Evolutionary conservation across 2,797 vertebrate genomes (phyloP), one percentile per base, ranked within the genome.

Genomic region (Melanotaenia boesemani): DNA sequence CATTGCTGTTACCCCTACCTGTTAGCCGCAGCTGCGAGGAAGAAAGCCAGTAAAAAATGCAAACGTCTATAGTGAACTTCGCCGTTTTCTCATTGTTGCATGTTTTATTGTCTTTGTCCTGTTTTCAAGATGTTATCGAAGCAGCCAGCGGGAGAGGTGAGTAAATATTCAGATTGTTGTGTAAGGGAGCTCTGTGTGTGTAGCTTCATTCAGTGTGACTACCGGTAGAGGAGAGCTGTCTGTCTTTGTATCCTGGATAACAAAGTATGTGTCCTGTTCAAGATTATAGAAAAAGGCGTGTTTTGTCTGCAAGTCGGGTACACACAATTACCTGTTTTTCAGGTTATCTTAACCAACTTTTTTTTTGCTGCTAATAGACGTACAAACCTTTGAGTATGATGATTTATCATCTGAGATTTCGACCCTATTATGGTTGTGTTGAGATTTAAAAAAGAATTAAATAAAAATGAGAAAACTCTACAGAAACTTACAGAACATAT

Each of bases 111-210:
- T 84, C 74, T n/a, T 30, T 92, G n/a, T 87, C 88, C 2, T 77
- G 64, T 67, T 86, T 92, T 20, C 86, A 79, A 0, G 76, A 86
- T 5, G 85, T 87, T 1, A 87, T 84, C 0, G 80, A 89, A 1
- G 93, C 92, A 5, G 89, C 81, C 16, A 80, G 84, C 26, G 78
- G 87, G 0, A 91, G 57, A 93, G 95, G 95, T 95, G 87, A 92
- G 91, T 77, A 30, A 0, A 20, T 16, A 15, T 77, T 44, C 54
- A 2, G 2, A 52, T 50, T 41, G 46, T 60, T 57, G 3, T 22
- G 36, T 63, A 10, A 20, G 64, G 63, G 37, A 36, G 48, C 4
- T 5, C 4, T 8, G 2, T 59, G 56, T 41, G 24, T 67, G 62
- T 67, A 28, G 77, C 66, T 46, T 46, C 55, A 64, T 16, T 76